Base-by-base conservation (phyloP, 2,888 invertebrate species). In the Volucella inflata region DNA sequence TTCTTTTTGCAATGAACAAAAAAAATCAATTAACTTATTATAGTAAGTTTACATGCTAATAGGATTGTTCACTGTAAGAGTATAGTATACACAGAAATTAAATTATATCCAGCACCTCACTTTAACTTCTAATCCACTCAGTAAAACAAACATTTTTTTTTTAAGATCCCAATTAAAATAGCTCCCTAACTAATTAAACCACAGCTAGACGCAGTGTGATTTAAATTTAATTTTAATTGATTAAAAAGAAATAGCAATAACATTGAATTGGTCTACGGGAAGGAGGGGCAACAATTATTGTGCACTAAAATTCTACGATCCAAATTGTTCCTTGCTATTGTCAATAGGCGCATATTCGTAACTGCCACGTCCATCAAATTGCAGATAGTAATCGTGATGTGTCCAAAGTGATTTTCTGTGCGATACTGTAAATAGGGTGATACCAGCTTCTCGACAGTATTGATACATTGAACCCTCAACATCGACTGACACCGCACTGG, bases 391-490 rank as follows among this genome's bases (percentile, higher is more conserved):
- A 93, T 99, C 98, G 92, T 99, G 99, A 92, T 99, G 98, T 91
- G 95, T 96, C 99, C 99, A 98, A n/a, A 99, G 93, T 0, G 98
- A 98, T 91, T 98, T 97, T 88, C 99, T 95, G 92, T 99, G 99
- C 0, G 98, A 98, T 38, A 99, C 99, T 0, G 99, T 99, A 92
- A 99, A 97, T 42, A 99, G 93, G 0, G 99, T 98, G 90, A 99
- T 99, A 75, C 91, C 90, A 87, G 94, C 95, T 93, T 97, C 95
- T 89, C 96, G 94, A 90, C 98, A 98, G 92, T 98, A 98, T 88
- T 96, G 96, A 91, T 99, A 99, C 97, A 99, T 99, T 88, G 95
- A 96, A 38, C 98, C 98, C 91, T 99, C 99, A 0, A 99, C 99
- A 91, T 99, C 99, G 0, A 99, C 98, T 62, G 98, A 98, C 0